phyloP scores from a whole-genome alignment of 2,113 vertebrate species.

The Vombatus ursinus region DNA sequence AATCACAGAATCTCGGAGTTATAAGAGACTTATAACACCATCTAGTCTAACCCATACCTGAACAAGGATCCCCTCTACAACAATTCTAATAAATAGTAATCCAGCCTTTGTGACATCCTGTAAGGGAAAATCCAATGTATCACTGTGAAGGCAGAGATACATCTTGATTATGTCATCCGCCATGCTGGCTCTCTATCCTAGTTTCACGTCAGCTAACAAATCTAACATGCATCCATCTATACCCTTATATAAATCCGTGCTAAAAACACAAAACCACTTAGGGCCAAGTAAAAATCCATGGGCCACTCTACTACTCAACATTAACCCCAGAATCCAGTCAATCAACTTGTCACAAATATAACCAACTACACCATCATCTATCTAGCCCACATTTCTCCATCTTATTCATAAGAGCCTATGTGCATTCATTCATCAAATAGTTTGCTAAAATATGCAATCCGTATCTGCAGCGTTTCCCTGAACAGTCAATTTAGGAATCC shows the following conservation, averaged over 20 bases:
- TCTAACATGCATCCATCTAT: neutral
- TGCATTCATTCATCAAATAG: neutral
- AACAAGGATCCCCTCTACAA: neutral
- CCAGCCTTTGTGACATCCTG: neutral
- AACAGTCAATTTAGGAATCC: neutral
- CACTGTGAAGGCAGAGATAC: neutral
- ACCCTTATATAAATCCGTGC: neutral
- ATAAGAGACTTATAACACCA: neutral
- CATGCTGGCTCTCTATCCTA: neutral
- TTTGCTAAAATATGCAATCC: neutral
- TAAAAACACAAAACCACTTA: neutral
- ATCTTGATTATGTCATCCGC: neutral
- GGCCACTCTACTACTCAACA: neutral
- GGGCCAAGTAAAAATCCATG: neutral
- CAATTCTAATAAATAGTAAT: neutral
- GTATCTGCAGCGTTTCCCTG: neutral
- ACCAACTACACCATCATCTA: neutral
- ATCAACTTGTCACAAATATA: neutral
- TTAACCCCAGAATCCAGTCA: neutral
- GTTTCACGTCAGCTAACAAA: neutral
- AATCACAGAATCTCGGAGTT: neutral
- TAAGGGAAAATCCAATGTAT: neutral
- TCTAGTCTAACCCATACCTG: neutral
- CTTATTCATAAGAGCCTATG: neutral
- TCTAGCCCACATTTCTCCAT: neutral